These are phyloP conservation scores for Chorisops tibialis DNA, from an alignment of 2,888 invertebrate species.

Conservation along the genomic window DNA sequence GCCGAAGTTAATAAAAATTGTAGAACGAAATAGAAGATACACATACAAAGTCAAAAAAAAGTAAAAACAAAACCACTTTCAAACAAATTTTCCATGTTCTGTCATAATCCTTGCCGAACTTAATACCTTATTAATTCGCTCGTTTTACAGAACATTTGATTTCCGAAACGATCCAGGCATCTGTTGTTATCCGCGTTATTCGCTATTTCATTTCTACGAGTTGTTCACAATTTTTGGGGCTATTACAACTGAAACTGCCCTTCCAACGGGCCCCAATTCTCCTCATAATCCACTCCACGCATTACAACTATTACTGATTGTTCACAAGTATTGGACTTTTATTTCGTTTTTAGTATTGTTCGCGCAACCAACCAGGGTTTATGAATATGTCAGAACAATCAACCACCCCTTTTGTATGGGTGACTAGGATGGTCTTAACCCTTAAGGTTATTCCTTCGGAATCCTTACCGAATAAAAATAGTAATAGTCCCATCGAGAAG, in stretches of 20 bases:
- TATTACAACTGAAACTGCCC: too few relatives aligned
- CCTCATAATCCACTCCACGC: too few relatives aligned
- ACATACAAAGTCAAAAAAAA: too few relatives aligned
- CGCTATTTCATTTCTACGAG: too few relatives aligned
- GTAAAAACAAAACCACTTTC: slow-evolving; percentile 2
- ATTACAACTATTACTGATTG: too few relatives aligned
- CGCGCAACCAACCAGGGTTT: slow-evolving; percentile 16
- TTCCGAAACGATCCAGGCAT: slow-evolving; percentile 17
- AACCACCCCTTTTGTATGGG: not conserved
- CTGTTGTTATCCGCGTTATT: slow-evolving; percentile 3
- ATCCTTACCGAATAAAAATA: too few relatives aligned
- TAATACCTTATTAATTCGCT: slow-evolving; percentile 15
- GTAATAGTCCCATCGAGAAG: not conserved
- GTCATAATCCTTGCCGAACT: slow-evolving; percentile 13
- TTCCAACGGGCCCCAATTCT: too few relatives aligned
- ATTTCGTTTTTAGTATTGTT: too few relatives aligned
- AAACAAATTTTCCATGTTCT: slow-evolving; percentile 16
- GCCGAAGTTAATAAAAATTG: too few relatives aligned
- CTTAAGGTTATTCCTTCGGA: slow-evolving; percentile 2
- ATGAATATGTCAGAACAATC: slow-evolving; percentile 19
- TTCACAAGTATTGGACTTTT: too few relatives aligned
- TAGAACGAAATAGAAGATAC: too few relatives aligned
- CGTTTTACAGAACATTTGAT: slow-evolving; percentile 16
- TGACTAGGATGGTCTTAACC: slow-evolving; percentile 4
- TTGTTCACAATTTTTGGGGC: too few relatives aligned